phyloP scores from a whole-genome alignment of 2,888 invertebrate species.

The Sesamia inferens region DNA sequence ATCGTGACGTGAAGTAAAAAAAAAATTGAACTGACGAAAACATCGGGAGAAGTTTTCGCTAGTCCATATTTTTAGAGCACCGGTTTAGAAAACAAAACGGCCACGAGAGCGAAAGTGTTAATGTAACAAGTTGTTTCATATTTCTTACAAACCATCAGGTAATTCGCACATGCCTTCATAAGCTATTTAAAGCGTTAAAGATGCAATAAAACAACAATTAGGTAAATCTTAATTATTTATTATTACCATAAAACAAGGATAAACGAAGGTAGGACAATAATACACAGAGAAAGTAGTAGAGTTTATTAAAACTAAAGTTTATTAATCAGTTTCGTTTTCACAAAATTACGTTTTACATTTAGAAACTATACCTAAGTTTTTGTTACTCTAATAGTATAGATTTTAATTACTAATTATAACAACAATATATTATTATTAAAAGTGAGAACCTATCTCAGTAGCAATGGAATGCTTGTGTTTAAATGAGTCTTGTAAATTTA shows the following conservation, averaged over 20 bases:
- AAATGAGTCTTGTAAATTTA: constrained; percentile 67
- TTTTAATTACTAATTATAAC: constrained; percentile 68
- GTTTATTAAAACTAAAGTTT: constrained; percentile 74
- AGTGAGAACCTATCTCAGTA: constrained; percentile 67
- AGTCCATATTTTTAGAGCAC: neutral
- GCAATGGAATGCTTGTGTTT: constrained; percentile 65
- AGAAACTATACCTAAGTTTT: constrained; percentile 72
- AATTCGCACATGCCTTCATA: constrained; percentile 65
- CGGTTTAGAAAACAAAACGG: constrained; percentile 13
- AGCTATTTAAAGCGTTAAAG: constrained; percentile 75
- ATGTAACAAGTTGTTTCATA: constrained; percentile 49
- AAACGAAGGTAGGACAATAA: constrained; percentile 68
- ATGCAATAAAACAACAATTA: constrained; percentile 84
- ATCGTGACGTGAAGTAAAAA: too few species aligned
- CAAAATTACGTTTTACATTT: constrained; percentile 65
- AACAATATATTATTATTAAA: constrained; percentile 68
- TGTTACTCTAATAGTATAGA: constrained; percentile 72
- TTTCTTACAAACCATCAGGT: constrained; percentile 38
- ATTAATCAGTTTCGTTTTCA: constrained; percentile 63
- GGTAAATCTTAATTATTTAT: constrained; percentile 79
- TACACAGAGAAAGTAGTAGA: constrained; percentile 68
- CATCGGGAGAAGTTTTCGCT: neutral
- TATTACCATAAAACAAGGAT: constrained; percentile 72
- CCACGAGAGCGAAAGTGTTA: constrained; percentile 33
- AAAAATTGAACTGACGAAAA: too few species aligned